Evolutionary conservation across 1,140 invertebrate species (phyloP).

Genomic region (Anastrepha ludens): DNA sequence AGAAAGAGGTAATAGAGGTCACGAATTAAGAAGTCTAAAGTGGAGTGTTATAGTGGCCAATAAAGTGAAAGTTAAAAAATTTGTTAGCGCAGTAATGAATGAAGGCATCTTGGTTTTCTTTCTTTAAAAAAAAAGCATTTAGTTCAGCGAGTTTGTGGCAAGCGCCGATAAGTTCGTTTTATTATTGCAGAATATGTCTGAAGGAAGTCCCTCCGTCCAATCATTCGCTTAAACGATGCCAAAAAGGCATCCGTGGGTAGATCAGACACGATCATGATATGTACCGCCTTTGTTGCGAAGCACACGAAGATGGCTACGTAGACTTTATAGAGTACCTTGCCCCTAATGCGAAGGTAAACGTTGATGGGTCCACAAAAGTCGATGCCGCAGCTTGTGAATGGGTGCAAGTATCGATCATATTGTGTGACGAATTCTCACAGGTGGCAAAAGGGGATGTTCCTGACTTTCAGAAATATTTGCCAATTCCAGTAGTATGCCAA

Average conservation of each 20-base stretch:
- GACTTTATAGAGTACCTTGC: conserved; percentile 53
- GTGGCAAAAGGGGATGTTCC: conserved; percentile 17
- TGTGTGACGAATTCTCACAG: not conserved
- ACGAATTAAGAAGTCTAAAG: conserved; percentile 8
- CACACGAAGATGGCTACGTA: conserved; percentile 67
- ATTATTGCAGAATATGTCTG: conserved; percentile 5
- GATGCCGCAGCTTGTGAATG: conserved; percentile 62
- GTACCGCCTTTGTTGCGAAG: conserved; percentile 61
- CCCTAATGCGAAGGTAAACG: conserved; percentile 49
- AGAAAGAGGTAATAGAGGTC: not conserved
- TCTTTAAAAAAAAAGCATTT: not conserved
- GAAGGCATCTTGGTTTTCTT: not conserved
- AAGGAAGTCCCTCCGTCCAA: not conserved
- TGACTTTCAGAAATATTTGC: not conserved
- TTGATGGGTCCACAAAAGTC: conserved; percentile 70
- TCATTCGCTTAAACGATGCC: conserved; percentile 5
- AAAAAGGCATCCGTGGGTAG: conserved; percentile 14
- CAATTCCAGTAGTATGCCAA: not conserved
- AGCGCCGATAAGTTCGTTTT: not conserved
- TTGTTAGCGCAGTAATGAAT: not conserved
- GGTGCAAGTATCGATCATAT: not conserved
- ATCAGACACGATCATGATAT: conserved; percentile 62
- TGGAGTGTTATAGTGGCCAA: not conserved
- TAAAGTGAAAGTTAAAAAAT: conserved; percentile 6
- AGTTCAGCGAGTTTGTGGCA: not conserved